These are phyloP conservation scores for Mus musculus DNA, from an alignment of 2,113 vertebrate species.

Conservation along the genomic window GRCm39 chr2:26823501-26824000, in stretches of 20 bases:
- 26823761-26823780: neutral
- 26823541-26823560: neutral
- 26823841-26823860: slow-evolving; percentile 44
- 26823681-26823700: neutral
- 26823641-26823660: too few species aligned
- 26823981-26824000: neutral
- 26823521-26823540: slow-evolving; percentile 31
- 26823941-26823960: neutral
- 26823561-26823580: slow-evolving; percentile 3
- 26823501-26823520: neutral
- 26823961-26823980: neutral
- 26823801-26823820: neutral
- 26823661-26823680: too few species aligned
- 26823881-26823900: neutral
- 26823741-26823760: neutral
- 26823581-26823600: neutral
- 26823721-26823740: too few species aligned
- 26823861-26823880: fast-evolving
- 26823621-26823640: neutral
- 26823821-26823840: neutral
- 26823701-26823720: too few species aligned
- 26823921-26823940: neutral
- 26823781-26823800: too few species aligned
- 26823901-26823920: neutral
- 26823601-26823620: neutral